phyloP scores from a whole-genome alignment of 2,888 invertebrate species.

The Lycaena phlaeas region DNA sequence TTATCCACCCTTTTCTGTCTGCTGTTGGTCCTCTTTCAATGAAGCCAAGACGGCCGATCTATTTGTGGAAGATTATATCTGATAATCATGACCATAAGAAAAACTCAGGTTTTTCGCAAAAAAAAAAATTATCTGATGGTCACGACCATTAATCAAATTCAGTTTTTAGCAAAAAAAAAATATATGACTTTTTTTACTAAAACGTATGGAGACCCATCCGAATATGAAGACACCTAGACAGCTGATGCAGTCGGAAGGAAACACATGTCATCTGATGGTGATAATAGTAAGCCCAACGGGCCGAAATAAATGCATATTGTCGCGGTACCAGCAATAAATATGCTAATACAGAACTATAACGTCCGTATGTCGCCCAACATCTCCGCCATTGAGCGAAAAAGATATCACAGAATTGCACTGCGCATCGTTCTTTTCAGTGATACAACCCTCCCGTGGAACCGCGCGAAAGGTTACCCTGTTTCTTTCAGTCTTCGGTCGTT shows the following conservation, averaged over 20 bases:
- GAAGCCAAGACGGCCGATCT: too few relatives aligned
- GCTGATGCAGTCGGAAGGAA: constrained; percentile 21
- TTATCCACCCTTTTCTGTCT: too few relatives aligned
- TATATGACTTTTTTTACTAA: too few relatives aligned
- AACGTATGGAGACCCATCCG: too few relatives aligned
- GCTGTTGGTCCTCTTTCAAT: too few relatives aligned
- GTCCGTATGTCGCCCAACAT: constrained; percentile 67
- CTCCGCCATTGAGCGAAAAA: constrained; percentile 64
- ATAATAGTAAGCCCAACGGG: constrained; percentile 41
- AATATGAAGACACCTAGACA: too few relatives aligned
- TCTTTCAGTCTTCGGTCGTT: constrained; percentile 50
- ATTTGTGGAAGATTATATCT: too few relatives aligned
- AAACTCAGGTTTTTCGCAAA: too few relatives aligned
- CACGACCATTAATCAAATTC: too few relatives aligned
- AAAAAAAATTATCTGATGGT: too few relatives aligned
- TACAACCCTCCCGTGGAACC: constrained; percentile 45
- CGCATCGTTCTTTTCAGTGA: constrained; percentile 69
- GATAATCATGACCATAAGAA: too few relatives aligned
- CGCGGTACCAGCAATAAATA: constrained; percentile 69
- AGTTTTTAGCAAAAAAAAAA: too few relatives aligned
- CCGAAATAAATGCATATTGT: constrained; percentile 65
- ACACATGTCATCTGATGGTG: constrained; percentile 19
- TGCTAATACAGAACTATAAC: constrained; percentile 69
- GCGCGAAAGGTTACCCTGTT: constrained; percentile 53
- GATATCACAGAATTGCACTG: constrained; percentile 71